Percentiles rank a stretch among this genome's conserved stretches.
These are phyloP conservation scores for Clavelina lepadiformis DNA, from an alignment of 23 tunicate species.

Conservation along the genomic window DNA sequence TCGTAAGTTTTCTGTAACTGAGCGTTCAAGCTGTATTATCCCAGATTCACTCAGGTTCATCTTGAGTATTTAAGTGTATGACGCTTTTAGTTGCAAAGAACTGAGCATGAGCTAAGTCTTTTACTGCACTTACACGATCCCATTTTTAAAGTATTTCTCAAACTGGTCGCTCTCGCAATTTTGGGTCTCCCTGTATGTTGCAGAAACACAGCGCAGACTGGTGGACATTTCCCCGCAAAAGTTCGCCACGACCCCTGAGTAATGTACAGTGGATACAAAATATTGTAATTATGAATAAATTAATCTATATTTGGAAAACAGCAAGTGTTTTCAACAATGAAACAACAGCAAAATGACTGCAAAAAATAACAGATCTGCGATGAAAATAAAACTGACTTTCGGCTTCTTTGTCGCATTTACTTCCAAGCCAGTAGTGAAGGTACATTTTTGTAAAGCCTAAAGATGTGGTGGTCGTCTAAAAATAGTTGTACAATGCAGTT, in stretches of 20 bases:
- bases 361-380: too few relatives aligned
- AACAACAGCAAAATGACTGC: too few relatives aligned
- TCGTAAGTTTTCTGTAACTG: too few relatives aligned
- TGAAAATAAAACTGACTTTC: background rate
- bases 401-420: background rate
- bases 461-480: background rate
- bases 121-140: constrained; percentile 26
- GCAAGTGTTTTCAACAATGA: too few relatives aligned
- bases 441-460: constrained; percentile 2
- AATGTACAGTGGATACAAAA: background rate
- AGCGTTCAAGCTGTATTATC: too few relatives aligned
- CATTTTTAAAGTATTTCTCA: constrained; percentile 53
- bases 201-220: constrained; percentile 18
- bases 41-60: too few relatives aligned
- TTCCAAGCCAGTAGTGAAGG: constrained; percentile 21
- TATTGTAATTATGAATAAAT: too few relatives aligned
- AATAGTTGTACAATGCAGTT: too few relatives aligned
- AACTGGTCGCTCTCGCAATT: constrained; percentile 43
- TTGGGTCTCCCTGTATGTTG: constrained; percentile 57
- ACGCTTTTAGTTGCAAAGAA: too few relatives aligned
- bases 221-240: constrained; percentile 28
- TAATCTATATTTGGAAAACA: too few relatives aligned
- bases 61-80: too few relatives aligned
- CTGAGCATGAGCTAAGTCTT: too few relatives aligned
- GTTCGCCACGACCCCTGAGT: constrained; percentile 26